Evolutionary conservation across 2,888 invertebrate species (phyloP), one percentile per base, ranked within the genome.

Genomic region (Heliconius sara): DNA sequence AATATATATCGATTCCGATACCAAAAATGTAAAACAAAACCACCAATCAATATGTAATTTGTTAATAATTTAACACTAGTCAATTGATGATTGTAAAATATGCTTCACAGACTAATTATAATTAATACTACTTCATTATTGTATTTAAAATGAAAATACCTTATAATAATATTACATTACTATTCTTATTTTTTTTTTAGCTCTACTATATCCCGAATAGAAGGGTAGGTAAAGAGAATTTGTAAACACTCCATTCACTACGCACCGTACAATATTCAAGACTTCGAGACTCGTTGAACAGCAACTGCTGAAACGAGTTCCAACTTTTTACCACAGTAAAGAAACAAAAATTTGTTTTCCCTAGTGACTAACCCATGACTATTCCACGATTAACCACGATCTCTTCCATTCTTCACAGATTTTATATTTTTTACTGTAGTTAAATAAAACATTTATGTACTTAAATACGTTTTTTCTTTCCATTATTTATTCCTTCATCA

Each of bases 1-100:
- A 73, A 83, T 86, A 85, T 87, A 86, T 88, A 87, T 88, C 86
- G 87, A 89, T 87, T 91, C 88, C 85, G 88, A 93, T 93, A 90
- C 94, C 94, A 94, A 94, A 93, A 93, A 93, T 91, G 83, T 89
- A 88, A 87, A 85, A 89, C 86, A 90, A 90, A 90, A 93, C 94
- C 94, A 94, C 94, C 94, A 93, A 94, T 90, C 84, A 84, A 73
- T 60, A 73, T 73, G 22, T 89, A 89, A 86, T 87, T 86, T 86
- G 85, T 86, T 89, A 88, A 90, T 80, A 79, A 78, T 87, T 88
- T 92, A 91, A 91, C 88, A 87, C 92, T 94, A 94, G 93, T 92
- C 91, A 91, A 89, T 84, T 85, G 83, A 84, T 82, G 77, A 77
- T 79, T 70, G 25, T 79, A 77, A 76, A 79, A 67, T 79, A 82